Percentiles rank a stretch among this genome's conserved stretches.
These are phyloP conservation scores for Sialis fuliginosa DNA, from an alignment of 2,888 invertebrate species.

Conservation along the genomic window DNA sequence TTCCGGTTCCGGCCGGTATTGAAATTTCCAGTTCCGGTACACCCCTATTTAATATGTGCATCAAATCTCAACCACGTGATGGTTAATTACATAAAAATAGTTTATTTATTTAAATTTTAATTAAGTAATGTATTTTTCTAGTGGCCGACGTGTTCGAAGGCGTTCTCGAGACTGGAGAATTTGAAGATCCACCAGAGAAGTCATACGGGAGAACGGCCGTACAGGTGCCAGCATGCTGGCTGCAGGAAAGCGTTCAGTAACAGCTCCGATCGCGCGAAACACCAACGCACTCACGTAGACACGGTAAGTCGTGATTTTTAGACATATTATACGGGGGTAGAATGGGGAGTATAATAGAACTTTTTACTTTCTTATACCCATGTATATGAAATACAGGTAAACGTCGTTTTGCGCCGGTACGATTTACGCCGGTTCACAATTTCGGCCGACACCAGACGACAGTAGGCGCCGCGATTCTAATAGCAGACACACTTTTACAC, in stretches of 20 bases:
- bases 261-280: constrained; percentile 95
- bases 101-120: not conserved
- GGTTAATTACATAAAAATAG: no score
- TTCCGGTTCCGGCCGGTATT: no score
- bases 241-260: constrained; percentile 96
- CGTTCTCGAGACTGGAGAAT: constrained; percentile 93
- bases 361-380: no score
- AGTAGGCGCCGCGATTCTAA: no score
- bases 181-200: constrained; percentile 93
- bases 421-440: no score
- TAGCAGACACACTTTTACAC: no score
- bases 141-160: constrained; percentile 89
- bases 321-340: not conserved
- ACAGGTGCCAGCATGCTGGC: constrained; percentile 80
- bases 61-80: no score
- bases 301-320: constrained; percentile 50
- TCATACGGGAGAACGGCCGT: constrained; percentile 92
- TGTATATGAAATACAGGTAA: no score
- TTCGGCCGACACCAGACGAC: no score
- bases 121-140: constrained; percentile 26
- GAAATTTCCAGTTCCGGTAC: no score
- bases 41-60: no score
- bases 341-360: not conserved
- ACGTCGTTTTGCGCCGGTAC: no score
- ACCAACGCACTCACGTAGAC: constrained; percentile 95